Conservation (phyloP, 2,797 vertebrate genomes). For the Tamandua tetradactyla region DNA sequence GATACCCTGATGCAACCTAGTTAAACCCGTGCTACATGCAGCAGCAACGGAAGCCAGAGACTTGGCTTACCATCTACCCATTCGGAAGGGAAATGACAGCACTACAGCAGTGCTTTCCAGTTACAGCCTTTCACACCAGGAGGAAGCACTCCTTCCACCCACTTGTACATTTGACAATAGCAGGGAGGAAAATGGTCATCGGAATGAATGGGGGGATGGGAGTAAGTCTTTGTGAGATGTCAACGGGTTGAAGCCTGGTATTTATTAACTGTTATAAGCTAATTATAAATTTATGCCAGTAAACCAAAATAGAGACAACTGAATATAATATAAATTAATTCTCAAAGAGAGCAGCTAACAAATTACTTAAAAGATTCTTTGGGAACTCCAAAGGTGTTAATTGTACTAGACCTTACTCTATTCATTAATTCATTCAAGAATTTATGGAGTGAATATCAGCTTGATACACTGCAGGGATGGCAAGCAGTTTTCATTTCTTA, state of each 20-base stretch:
- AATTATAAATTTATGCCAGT: constrained; percentile 34
- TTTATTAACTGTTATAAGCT: constrained; percentile 43
- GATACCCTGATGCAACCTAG: background rate
- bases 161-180: background rate
- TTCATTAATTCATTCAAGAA: constrained; percentile 8
- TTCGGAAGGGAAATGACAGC: background rate
- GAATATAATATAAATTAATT: constrained; percentile 29
- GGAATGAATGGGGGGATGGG: background rate
- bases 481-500: background rate
- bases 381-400: background rate
- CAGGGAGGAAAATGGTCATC: constrained; percentile 7
- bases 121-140: background rate
- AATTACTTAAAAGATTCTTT: constrained; percentile 27
- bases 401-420: constrained; percentile 11
- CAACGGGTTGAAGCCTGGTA: background rate
- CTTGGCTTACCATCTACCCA: background rate
- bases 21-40: background rate
- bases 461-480: background rate
- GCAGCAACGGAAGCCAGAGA: background rate
- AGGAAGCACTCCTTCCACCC: background rate
- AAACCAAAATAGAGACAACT: constrained; percentile 43
- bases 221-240: background rate
- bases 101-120: background rate
- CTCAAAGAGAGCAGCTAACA: constrained; percentile 36
- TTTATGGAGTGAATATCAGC: background rate